These are phyloP conservation scores for Drosophila nasuta DNA, from an alignment of 1,140 invertebrate species.

Conservation along the genomic window DNA sequence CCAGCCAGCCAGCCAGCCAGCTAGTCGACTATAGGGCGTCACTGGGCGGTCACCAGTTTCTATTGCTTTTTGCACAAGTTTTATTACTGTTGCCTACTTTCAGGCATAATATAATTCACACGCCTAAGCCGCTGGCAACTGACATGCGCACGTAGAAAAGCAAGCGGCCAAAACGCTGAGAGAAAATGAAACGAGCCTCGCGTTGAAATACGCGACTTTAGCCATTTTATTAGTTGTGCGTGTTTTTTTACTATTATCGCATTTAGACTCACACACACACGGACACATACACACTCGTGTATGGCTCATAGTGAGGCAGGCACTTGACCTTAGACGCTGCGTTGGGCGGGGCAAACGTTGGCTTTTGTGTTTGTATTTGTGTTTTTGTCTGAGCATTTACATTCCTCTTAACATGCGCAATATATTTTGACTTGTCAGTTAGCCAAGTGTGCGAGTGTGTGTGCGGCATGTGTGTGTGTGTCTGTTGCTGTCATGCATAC, in stretches of 20 bases:
- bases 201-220: constrained; percentile 70
- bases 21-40: constrained; percentile 1
- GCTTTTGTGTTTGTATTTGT: constrained; percentile 47
- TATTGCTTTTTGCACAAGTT: constrained; percentile 70
- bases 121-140: constrained; percentile 76
- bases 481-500: constrained; percentile 65
- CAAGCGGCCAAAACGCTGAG: neutral
- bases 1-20: neutral
- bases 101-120: constrained; percentile 80
- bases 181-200: constrained; percentile 32
- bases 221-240: constrained; percentile 82
- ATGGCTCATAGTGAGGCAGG: neutral
- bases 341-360: constrained; percentile 46
- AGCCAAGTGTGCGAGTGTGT: constrained; percentile 26
- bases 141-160: constrained; percentile 74
- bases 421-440: constrained; percentile 71
- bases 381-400: constrained; percentile 62
- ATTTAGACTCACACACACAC: constrained; percentile 33
- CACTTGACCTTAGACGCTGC: constrained; percentile 66
- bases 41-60: constrained; percentile 33
- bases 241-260: constrained; percentile 81
- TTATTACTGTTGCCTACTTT: constrained; percentile 80
- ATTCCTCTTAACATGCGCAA: constrained; percentile 76
- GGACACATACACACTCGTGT: neutral
- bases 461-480: constrained; percentile 17